Percentiles rank a stretch among this genome's conserved stretches.
Conservation (phyloP, 1,140 invertebrate species). For the Panagrolaimus sp. region DNA sequence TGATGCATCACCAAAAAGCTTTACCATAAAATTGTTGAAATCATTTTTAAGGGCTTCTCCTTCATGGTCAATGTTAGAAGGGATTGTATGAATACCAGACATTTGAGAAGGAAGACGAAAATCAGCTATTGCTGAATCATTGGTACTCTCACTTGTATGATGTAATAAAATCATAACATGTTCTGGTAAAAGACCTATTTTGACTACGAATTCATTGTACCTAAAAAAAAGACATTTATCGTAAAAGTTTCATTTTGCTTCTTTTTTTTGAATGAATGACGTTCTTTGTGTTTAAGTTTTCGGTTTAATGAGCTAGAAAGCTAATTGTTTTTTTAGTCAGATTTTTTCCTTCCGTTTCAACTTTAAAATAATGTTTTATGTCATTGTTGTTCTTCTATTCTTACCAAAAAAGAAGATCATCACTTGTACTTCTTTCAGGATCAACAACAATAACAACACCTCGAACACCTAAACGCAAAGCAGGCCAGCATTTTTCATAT, state of each 20-base stretch:
- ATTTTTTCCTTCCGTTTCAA: background rate
- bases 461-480: conserved; percentile 68
- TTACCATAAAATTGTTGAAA: conserved; percentile 12
- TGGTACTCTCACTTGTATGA: conserved; percentile 46
- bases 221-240: conserved; percentile 44
- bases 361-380: conserved; percentile 12
- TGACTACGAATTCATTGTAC: conserved; percentile 70
- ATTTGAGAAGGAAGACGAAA: conserved; percentile 50
- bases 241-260: too few species aligned
- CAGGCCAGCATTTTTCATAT: conserved; percentile 74
- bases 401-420: conserved; percentile 69
- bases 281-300: background rate
- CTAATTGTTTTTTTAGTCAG: conserved; percentile 2
- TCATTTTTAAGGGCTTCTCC: conserved; percentile 1
- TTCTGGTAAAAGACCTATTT: conserved; percentile 60
- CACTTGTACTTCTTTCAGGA: conserved; percentile 64
- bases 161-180: conserved; percentile 60
- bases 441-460: conserved; percentile 74
- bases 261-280: background rate
- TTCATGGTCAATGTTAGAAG: conserved; percentile 13
- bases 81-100: conserved; percentile 32
- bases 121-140: conserved; percentile 45
- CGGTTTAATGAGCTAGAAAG: background rate
- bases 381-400: conserved; percentile 15
- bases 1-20: background rate